phyloP scores from a whole-genome alignment of 1,140 invertebrate species.

The Sarcophaga bullata region DNA sequence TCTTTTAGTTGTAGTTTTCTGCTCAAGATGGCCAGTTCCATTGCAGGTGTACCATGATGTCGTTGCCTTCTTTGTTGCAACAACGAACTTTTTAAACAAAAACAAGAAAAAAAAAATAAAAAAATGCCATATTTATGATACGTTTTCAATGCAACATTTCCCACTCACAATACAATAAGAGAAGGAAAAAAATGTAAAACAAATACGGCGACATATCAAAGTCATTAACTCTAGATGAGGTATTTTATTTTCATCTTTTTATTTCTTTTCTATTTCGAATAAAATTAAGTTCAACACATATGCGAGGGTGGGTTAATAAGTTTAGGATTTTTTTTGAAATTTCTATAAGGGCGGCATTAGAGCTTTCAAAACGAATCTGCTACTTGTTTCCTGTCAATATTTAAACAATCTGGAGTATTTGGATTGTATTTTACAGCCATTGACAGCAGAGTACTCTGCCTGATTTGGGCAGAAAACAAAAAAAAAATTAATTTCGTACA shows the following conservation, averaged over 20 bases:
- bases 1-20: not conserved
- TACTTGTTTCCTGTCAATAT: too few species aligned
- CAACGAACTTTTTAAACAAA: too few species aligned
- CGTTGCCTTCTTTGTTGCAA: constrained; percentile 22
- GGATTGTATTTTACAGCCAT: too few species aligned
- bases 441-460: too few species aligned
- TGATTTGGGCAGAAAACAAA: too few species aligned
- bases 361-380: too few species aligned
- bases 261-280: not conserved
- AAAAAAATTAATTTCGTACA: too few species aligned
- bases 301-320: too few species aligned
- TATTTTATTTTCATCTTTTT: not conserved
- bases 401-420: too few species aligned
- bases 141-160: constrained; percentile 10
- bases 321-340: too few species aligned
- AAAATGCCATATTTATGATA: not conserved
- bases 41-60: constrained; percentile 27
- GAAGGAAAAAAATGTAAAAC: not conserved
- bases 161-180: not conserved
- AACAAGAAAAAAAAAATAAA: too few species aligned
- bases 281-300: not conserved
- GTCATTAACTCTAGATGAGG: not conserved
- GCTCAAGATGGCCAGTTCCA: not conserved
- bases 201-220: constrained; percentile 24
- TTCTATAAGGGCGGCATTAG: too few species aligned